Evolutionary conservation across 92 coral and sea anemone species (phyloP).

Genomic region (Siderastrea siderea): DNA sequence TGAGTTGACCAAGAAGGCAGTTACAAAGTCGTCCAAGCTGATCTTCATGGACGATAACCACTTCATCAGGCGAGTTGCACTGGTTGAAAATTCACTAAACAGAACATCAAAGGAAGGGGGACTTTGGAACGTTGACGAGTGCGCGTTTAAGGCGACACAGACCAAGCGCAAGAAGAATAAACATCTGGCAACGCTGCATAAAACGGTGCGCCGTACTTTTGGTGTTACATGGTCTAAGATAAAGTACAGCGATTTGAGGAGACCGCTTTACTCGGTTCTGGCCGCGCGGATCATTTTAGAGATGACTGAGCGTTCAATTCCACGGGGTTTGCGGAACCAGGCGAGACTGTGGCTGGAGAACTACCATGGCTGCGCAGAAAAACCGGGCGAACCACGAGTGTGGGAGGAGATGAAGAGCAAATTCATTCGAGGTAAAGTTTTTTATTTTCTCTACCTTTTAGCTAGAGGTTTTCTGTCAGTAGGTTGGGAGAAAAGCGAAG

Average conservation of each 20-base stretch:
- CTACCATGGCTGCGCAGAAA: slow-evolving; percentile 85
- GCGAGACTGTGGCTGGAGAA: slow-evolving; percentile 84
- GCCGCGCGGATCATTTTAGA: slow-evolving; percentile 94
- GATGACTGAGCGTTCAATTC: slow-evolving; percentile 72
- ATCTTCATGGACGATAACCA: slow-evolving; percentile 86
- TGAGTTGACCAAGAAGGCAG: slow-evolving; percentile 66
- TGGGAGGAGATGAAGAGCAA: slow-evolving; percentile 59
- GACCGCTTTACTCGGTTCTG: slow-evolving; percentile 94
- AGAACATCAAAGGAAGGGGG: slow-evolving; percentile 89
- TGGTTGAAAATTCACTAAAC: slow-evolving; percentile 91
- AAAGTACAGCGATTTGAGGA: slow-evolving; percentile 82
- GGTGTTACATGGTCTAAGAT: slow-evolving; percentile 97
- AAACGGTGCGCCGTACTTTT: slow-evolving; percentile 89
- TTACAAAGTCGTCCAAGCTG: slow-evolving; percentile 15
- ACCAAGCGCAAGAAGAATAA: slow-evolving; percentile 83
- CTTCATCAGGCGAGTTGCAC: slow-evolving; percentile 91
- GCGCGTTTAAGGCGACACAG: slow-evolving; percentile 93
- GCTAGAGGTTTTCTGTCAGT: neutral
- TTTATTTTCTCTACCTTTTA: no score
- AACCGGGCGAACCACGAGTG: slow-evolving; percentile 7
- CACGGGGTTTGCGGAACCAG: slow-evolving; percentile 86
- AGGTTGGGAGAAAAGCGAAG: neutral
- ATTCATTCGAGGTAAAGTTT: slow-evolving; percentile 73
- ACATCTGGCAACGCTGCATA: slow-evolving; percentile 81
- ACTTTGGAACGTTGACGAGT: slow-evolving; percentile 89